Conservation (phyloP, 2,113 vertebrate genomes). For the Notechis scutatus region DNA sequence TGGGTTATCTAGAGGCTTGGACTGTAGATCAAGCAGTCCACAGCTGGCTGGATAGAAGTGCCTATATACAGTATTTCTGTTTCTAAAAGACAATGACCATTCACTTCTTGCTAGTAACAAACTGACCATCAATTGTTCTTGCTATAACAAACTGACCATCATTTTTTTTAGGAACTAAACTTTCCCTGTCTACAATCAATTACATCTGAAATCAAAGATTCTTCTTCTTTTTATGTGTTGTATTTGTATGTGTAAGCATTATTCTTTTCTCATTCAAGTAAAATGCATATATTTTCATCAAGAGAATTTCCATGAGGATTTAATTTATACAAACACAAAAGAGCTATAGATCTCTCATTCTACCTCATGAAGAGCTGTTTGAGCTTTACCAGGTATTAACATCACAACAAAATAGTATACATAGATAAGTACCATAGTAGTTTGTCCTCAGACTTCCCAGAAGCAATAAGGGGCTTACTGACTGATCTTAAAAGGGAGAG, state of each 20-base stretch:
- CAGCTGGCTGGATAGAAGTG: slow-evolving; percentile 40
- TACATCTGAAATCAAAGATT: slow-evolving; percentile 68
- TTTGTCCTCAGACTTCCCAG: slow-evolving; percentile 1
- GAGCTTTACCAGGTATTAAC: background rate
- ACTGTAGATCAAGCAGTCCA: slow-evolving; percentile 23
- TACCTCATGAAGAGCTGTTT: slow-evolving; percentile 5
- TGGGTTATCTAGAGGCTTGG: background rate
- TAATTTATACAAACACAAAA: slow-evolving; percentile 17
- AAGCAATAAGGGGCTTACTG: background rate
- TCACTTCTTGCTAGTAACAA: slow-evolving; percentile 61
- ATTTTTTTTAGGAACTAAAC: slow-evolving; percentile 55
- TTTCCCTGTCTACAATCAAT: slow-evolving; percentile 64
- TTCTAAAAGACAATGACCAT: slow-evolving; percentile 44
- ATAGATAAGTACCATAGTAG: background rate
- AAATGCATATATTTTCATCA: slow-evolving; percentile 47
- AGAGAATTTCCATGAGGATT: slow-evolving; percentile 19
- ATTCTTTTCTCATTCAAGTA: slow-evolving; percentile 57
- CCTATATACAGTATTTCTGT: background rate
- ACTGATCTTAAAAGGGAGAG: background rate
- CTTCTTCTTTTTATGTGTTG: slow-evolving; percentile 65
- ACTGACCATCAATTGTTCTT: slow-evolving; percentile 30
- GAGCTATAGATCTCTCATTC: slow-evolving; percentile 26
- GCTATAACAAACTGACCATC: slow-evolving; percentile 57
- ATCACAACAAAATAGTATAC: background rate
- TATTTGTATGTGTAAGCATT: slow-evolving; percentile 61